phyloP scores from a whole-genome alignment of 2,113 vertebrate genomes.

The Potamarius usumacintae region DNA sequence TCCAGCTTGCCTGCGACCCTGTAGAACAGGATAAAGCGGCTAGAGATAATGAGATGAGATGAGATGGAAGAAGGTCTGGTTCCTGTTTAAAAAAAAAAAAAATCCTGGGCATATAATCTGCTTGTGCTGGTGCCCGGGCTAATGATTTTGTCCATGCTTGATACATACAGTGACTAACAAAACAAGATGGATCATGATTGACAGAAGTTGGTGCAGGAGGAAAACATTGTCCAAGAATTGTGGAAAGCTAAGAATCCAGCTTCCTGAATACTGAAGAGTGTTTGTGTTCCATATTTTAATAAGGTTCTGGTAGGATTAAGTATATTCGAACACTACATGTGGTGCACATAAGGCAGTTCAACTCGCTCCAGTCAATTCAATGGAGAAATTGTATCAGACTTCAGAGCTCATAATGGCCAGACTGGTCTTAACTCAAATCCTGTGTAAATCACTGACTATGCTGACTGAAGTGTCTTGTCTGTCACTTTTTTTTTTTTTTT shows the following conservation, averaged over 20 bases:
- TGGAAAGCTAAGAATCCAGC: background rate
- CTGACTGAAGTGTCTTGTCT: constrained; percentile 22
- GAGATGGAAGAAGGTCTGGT: background rate
- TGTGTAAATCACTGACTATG: constrained; percentile 23
- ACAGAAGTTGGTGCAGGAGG: background rate
- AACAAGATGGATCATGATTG: background rate
- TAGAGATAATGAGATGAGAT: no score
- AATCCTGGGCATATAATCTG: background rate
- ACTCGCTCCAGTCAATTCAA: background rate
- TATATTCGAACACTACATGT: background rate
- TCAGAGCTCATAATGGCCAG: background rate
- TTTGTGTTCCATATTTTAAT: background rate
- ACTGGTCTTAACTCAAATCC: constrained; percentile 33
- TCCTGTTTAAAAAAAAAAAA: background rate
- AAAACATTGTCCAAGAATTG: background rate
- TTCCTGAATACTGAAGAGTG: background rate
- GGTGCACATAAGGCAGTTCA: constrained; percentile 5
- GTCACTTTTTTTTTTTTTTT: background rate
- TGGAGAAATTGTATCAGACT: constrained; percentile 3
- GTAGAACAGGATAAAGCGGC: no score
- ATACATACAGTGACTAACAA: background rate
- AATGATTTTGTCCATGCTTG: background rate
- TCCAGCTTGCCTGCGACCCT: no score
- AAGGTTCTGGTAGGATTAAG: background rate
- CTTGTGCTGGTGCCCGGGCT: background rate